A percentile compares a stretch with the other conserved stretches of the same genome.
Conservation (phyloP, 2,888 invertebrate genomes). For the Amiota communis region DNA sequence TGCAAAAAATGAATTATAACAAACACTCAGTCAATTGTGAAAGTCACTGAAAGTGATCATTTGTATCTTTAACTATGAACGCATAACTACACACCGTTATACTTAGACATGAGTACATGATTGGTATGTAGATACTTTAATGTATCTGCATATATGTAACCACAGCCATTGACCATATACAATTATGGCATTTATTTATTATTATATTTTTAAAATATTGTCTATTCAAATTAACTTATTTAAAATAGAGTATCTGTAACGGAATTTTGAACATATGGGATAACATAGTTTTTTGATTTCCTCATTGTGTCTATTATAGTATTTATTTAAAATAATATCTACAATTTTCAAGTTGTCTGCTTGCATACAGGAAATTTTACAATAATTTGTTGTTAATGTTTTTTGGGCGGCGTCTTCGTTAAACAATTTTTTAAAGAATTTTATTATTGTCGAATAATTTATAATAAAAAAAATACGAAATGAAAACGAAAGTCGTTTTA, state of each 20-base stretch:
- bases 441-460: not conserved
- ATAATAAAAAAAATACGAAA: not conserved
- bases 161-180: not conserved
- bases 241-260: not conserved
- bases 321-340: no score
- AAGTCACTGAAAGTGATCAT: conserved; percentile 2
- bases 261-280: conserved; percentile 4
- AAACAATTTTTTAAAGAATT: conserved; percentile 9
- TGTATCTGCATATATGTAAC: not conserved
- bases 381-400: not conserved
- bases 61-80: not conserved
- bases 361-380: not conserved
- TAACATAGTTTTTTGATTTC: not conserved
- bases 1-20: not conserved
- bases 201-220: not conserved
- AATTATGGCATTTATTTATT: conserved; percentile 2
- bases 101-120: not conserved
- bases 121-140: not conserved
- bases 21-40: not conserved
- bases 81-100: no score
- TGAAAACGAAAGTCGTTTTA: conserved; percentile 8
- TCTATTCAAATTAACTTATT: no score
- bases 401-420: not conserved
- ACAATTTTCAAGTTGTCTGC: not conserved
- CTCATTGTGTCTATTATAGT: not conserved